These are phyloP conservation scores for Chironomus striatipennis DNA, from an alignment of 1,140 invertebrate genomes.

Conservation along the genomic window DNA sequence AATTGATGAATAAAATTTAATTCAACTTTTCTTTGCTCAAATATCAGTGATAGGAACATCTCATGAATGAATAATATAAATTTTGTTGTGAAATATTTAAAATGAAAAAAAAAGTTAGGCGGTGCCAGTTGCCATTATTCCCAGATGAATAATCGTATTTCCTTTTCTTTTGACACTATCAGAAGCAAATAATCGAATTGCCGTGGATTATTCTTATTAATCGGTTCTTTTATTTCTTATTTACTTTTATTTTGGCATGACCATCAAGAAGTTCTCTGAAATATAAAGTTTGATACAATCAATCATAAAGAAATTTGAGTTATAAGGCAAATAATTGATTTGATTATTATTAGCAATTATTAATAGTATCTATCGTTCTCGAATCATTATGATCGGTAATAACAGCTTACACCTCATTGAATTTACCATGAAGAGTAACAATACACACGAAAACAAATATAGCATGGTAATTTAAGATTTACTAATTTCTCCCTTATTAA, in stretches of 20 bases:
- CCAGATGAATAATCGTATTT: slow-evolving; percentile 3
- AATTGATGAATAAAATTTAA: background rate
- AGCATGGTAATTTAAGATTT: no score
- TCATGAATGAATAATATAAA: background rate
- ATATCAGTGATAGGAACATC: slow-evolving; percentile 2
- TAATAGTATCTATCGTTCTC: background rate
- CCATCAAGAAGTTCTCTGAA: no score
- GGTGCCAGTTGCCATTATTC: background rate
- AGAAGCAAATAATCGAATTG: background rate
- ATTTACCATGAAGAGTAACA: no score
- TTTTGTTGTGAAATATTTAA: slow-evolving; percentile 2
- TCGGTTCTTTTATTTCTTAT: background rate
- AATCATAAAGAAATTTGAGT: background rate
- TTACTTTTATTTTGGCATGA: no score
- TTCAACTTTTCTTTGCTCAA: background rate
- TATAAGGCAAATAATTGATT: slow-evolving; percentile 14
- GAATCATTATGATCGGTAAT: no score
- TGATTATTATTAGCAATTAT: background rate
- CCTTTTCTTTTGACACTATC: slow-evolving; percentile 12
- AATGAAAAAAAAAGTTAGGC: background rate
- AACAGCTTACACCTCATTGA: no score
- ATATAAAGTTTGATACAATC: background rate
- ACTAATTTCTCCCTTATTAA: no score
- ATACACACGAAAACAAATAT: no score
- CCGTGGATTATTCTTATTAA: slow-evolving; percentile 2